These are phyloP conservation scores for Hiodon alosoides DNA, from an alignment of 2,113 vertebrate genomes.

Conservation along the genomic window DNA sequence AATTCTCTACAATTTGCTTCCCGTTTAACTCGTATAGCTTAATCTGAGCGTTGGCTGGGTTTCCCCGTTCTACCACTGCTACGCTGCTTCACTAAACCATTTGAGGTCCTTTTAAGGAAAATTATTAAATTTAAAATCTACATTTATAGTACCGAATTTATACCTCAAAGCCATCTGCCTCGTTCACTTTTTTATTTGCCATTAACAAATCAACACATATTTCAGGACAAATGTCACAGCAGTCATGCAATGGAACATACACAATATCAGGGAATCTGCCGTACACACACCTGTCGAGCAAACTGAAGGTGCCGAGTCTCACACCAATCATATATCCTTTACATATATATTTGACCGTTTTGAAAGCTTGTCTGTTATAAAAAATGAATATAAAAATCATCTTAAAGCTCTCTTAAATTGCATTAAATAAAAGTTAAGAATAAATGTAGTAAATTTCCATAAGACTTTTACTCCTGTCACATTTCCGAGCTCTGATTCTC, in stretches of 20 bases:
- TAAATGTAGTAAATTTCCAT: too few relatives aligned
- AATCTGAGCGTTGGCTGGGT: conserved; percentile 25
- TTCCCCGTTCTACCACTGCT: conserved; percentile 37
- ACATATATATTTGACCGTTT: too few relatives aligned
- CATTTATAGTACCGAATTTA: not conserved
- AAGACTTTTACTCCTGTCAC: too few relatives aligned
- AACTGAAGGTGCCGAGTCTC: too few relatives aligned
- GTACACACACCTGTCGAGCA: too few relatives aligned
- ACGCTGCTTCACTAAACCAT: conserved; percentile 44
- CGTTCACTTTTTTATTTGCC: not conserved
- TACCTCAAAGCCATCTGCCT: too few relatives aligned
- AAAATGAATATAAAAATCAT: too few relatives aligned
- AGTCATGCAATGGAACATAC: not conserved
- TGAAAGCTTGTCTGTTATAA: too few relatives aligned
- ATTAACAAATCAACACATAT: not conserved
- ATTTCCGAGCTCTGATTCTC: too few relatives aligned
- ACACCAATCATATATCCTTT: too few relatives aligned
- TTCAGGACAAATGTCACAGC: not conserved
- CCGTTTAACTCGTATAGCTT: conserved; percentile 23
- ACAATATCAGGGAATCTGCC: not conserved
- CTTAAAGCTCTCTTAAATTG: too few relatives aligned
- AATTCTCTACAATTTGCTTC: conserved; percentile 53
- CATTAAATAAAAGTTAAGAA: too few relatives aligned
- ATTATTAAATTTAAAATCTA: conserved; percentile 31
- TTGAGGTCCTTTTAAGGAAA: conserved; percentile 75